phyloP scores from a whole-genome alignment of 2,113 vertebrate species.

The Mirza zaza region DNA sequence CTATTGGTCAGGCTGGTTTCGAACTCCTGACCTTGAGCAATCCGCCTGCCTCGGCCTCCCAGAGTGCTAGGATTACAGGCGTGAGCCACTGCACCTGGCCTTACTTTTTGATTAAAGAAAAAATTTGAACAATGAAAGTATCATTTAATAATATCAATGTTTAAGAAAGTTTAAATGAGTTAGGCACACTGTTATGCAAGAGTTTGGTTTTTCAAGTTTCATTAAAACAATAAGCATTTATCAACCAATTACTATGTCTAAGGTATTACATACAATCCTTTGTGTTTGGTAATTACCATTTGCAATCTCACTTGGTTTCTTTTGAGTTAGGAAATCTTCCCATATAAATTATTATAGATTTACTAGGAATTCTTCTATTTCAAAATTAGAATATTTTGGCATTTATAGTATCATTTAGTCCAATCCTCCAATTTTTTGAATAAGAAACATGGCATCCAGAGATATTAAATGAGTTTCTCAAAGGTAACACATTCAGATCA shows the following conservation, averaged over 20 bases:
- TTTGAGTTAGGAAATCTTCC: neutral
- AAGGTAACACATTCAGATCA: neutral
- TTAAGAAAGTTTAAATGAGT: neutral
- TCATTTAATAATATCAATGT: neutral
- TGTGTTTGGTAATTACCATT: neutral
- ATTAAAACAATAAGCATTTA: neutral
- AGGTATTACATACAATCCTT: neutral
- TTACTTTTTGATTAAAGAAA: constrained; percentile 32
- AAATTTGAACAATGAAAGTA: neutral
- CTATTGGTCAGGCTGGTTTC: too few species aligned
- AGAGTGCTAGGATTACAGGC: too few species aligned
- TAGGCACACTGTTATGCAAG: neutral
- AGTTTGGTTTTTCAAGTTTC: neutral
- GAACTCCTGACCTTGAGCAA: too few species aligned
- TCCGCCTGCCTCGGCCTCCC: too few species aligned
- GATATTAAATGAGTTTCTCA: neutral
- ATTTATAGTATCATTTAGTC: neutral
- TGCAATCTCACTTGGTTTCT: neutral
- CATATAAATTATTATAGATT: neutral
- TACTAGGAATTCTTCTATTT: neutral
- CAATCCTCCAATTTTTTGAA: neutral
- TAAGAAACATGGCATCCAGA: neutral
- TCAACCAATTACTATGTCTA: neutral
- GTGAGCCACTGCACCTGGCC: too few species aligned
- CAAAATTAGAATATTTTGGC: neutral